phyloP scores from a whole-genome alignment of 2,797 vertebrate genomes.

The Nannoperca australis region DNA sequence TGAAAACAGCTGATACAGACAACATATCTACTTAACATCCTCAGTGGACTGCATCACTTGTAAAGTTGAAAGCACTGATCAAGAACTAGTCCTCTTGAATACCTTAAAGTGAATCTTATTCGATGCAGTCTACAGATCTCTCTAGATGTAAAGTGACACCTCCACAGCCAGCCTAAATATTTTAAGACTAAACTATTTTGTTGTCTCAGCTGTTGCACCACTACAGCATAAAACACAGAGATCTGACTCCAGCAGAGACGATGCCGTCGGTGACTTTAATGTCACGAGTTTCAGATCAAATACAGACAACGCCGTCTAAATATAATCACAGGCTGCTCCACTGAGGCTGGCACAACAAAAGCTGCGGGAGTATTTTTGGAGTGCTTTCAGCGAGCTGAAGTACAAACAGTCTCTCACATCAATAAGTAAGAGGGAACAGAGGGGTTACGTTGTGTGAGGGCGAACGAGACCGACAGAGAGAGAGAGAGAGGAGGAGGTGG shows the following conservation, averaged over 20 bases:
- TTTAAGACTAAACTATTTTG: neutral
- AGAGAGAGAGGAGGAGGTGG: slow-evolving; percentile 40
- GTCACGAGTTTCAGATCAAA: slow-evolving; percentile 6
- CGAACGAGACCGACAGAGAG: neutral
- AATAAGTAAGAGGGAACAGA: slow-evolving; percentile 62
- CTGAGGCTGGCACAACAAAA: slow-evolving; percentile 42
- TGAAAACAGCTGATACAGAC: neutral
- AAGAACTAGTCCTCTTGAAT: too few relatives aligned
- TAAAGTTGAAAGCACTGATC: too few relatives aligned
- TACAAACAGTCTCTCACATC: slow-evolving; percentile 48
- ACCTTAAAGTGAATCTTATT: too few relatives aligned
- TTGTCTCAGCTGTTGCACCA: neutral
- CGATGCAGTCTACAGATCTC: too few relatives aligned
- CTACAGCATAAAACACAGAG: neutral
- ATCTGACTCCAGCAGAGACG: slow-evolving; percentile 3
- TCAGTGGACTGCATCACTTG: neutral
- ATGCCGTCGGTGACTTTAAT: slow-evolving; percentile 13
- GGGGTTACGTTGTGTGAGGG: slow-evolving; percentile 16
- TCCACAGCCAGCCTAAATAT: neutral
- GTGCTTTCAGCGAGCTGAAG: slow-evolving; percentile 30
- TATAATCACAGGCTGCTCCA: slow-evolving; percentile 34
- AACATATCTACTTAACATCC: neutral
- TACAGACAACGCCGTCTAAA: slow-evolving; percentile 40
- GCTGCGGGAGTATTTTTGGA: slow-evolving; percentile 58
- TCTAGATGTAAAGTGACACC: neutral